Evolutionary conservation across 1,140 invertebrate genomes (phyloP), one percentile per base, ranked within the genome.

Genomic region (Kradibia gibbosae): DNA sequence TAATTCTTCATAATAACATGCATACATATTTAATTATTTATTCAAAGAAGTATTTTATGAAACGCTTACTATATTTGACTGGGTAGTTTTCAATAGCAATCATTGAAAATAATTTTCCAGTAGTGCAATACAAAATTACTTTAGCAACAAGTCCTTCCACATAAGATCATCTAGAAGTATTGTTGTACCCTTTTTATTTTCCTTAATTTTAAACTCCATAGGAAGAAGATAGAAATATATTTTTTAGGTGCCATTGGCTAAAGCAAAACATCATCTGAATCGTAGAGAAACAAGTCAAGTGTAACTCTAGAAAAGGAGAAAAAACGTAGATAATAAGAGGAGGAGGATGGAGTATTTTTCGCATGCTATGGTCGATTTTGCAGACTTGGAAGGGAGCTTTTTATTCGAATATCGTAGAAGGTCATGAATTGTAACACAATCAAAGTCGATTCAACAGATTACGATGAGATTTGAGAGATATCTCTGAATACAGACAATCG

Each of bases 391-490:
- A 25, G 28, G 31, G 22, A 78, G 36, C 48, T 78, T 71, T 78
- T 78, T 71, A 42, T 78, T 71, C 48, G 77, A 25, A 67, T 50
- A 70, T 53, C 45, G 31, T 25, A 50, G 42, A 15, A 62, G 17
- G 53, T 74, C 78, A 60, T 73, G 78, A 80, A 80, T 80, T 80
- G 79, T 81, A 81, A 81, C 73, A 81, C 71, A 81, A 75, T 75
- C 72, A 75, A 45, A 55, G 28, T 74, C 72, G 55, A 81, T 81
- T 81, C 60, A 81, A 81, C 60, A 75, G 71, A 62, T 74, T 75
- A 36, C 45, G 72, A 53, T n/a, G 72, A 74, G 71, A 25, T 34
- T 45, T 42, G 36, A 45, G 31, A 60, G 71, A 77, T 57, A 57
- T 60, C 20, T 75, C 42, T 60, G 67, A 70, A 70, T 70, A 45